A percentile compares a stretch with the other conserved stretches of the same genome.
phyloP scores from a whole-genome alignment of 2,888 invertebrate species.

The Pheosia tremula region DNA sequence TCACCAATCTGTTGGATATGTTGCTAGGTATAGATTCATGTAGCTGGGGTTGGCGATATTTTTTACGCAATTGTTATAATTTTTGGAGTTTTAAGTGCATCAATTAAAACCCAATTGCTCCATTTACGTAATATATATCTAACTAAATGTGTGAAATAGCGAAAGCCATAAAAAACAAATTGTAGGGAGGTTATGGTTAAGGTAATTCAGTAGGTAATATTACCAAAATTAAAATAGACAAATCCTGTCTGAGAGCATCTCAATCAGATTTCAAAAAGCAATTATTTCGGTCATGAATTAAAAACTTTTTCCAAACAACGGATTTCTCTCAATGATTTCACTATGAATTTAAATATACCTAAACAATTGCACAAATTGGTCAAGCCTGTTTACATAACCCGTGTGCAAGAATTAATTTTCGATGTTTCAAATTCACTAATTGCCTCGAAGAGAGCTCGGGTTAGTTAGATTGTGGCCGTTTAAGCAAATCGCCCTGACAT shows the following conservation, averaged over 20 bases:
- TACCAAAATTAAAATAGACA: not conserved
- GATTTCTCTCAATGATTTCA: not conserved
- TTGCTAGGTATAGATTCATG: not conserved
- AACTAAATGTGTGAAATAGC: not conserved
- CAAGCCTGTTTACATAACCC: constrained; percentile 2
- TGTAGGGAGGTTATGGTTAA: not conserved
- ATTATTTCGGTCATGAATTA: not conserved
- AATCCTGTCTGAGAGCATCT: not conserved
- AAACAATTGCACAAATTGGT: constrained; percentile 2
- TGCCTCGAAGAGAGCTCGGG: constrained; percentile 35
- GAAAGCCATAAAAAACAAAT: not conserved
- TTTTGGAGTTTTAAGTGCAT: not conserved
- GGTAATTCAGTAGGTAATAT: not conserved
- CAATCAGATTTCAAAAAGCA: not conserved
- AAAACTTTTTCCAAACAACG: not conserved
- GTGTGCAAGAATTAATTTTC: constrained; percentile 15
- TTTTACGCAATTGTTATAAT: not conserved
- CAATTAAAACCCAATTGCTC: too few species aligned
- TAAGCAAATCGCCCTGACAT: constrained; percentile 69
- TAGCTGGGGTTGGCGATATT: not conserved
- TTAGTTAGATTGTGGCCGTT: constrained; percentile 42
- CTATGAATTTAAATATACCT: not conserved
- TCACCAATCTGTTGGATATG: not conserved
- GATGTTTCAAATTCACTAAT: constrained; percentile 46
- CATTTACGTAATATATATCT: too few species aligned